Evolutionary conservation across 2,797 vertebrate genomes (phyloP), one percentile per base, ranked within the genome.

Genomic region (Sebastes aleutianus): DNA sequence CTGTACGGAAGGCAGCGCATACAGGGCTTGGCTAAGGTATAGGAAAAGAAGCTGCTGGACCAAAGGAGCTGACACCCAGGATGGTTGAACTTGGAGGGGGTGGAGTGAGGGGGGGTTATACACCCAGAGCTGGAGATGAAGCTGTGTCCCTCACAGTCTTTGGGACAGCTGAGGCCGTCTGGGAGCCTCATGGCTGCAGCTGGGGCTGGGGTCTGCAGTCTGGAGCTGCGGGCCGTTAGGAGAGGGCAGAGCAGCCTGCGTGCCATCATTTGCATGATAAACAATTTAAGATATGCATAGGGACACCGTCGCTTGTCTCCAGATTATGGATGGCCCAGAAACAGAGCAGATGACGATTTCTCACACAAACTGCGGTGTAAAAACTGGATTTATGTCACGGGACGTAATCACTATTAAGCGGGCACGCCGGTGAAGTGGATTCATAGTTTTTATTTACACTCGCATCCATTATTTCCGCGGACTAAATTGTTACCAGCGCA

Each of bases 251-350:
- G 89, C 90, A 87, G 91, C 91, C 90, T 93, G 92, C 74, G 80
- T 85, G 85, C 89, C 81, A 57, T 92, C 91, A 95, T 95, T 95
- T 96, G 94, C 95, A 95, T 95, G 95, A 95, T 95, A 96, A 95
- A 95, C 92, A 94, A 94, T 93, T 94, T 95, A 95, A 95, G 93
- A 95, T 95, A 95, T 95, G 94, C 95, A 95, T 82, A 88, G 92
- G 83, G 91, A 92, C 92, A 84, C 86, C 79, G 43, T 70, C 77
- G 91, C 89, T 92, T 92, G 92, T 94, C 92, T 94, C 83, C 92
- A 91, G 91, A 94, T 93, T 93, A 91, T 88, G 86, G 91, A 93
- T 93, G 90, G 88, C 91, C 92, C 89, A 93, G 92, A 91, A 93
- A 93, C 74, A 84, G 84, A 92, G 82, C 93, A 95, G 94, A 94